These are phyloP conservation scores for Mastigias papua DNA, from an alignment of 30 jellyfish, hydroid and myxozoan genomes.

Conservation along the genomic window DNA sequence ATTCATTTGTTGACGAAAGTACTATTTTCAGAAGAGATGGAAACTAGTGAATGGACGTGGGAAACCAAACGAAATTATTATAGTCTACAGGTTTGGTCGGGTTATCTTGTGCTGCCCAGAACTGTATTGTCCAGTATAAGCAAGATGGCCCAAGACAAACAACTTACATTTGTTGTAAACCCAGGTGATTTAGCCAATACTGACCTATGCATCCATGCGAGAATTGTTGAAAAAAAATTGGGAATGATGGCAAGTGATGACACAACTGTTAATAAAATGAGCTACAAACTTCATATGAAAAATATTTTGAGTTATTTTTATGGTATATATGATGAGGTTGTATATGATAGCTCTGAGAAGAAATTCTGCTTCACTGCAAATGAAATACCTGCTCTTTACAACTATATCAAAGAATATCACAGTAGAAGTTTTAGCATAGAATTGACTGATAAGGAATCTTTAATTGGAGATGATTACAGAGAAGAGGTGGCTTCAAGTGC, in stretches of 20 bases:
- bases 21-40: not conserved
- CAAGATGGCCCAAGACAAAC: not conserved
- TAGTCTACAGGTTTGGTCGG: not conserved
- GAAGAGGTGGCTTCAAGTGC: not conserved
- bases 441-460: not conserved
- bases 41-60: not conserved
- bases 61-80: not conserved
- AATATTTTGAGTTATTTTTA: constrained; percentile 15
- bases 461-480: not conserved
- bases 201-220: constrained; percentile 23
- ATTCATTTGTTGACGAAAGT: not conserved
- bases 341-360: not conserved
- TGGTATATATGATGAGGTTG: constrained; percentile 4
- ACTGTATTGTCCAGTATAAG: not conserved
- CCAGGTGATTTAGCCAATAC: not conserved
- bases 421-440: not conserved
- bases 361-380: constrained; percentile 41
- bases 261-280: not conserved
- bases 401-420: constrained; percentile 36
- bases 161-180: not conserved
- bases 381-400: constrained; percentile 57
- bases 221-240: constrained; percentile 12
- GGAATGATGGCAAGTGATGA: constrained; percentile 20
- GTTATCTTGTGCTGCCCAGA: not conserved
- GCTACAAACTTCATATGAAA: not conserved